phyloP scores from a whole-genome alignment of 2,888 invertebrate genomes.

The Coenonympha arcania region DNA sequence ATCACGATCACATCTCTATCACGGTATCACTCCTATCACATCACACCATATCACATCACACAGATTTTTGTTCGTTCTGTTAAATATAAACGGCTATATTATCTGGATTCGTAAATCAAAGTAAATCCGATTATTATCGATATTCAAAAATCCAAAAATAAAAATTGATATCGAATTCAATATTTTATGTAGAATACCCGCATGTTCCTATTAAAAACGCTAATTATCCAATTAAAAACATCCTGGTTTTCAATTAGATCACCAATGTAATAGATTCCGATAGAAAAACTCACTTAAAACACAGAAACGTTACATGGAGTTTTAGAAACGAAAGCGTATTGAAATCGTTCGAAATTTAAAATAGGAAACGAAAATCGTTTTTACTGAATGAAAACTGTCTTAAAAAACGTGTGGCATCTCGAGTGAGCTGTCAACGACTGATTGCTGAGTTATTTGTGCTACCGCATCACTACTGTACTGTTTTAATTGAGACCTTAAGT shows the following conservation, averaged over 20 bases:
- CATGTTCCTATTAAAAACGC: no score
- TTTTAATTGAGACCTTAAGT: constrained; percentile 9
- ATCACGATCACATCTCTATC: constrained; percentile 15
- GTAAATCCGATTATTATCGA: no score
- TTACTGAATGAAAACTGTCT: not conserved
- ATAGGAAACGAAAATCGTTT: not conserved
- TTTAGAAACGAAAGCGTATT: not conserved
- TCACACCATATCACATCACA: constrained; percentile 7
- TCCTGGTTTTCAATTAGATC: not conserved
- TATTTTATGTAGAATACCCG: not conserved
- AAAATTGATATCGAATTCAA: not conserved
- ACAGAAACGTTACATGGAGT: not conserved
- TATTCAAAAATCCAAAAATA: no score
- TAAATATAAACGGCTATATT: no score
- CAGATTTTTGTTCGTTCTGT: no score
- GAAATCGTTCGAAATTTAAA: not conserved
- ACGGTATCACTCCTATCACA: constrained; percentile 7
- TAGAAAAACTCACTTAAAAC: not conserved
- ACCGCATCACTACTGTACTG: not conserved
- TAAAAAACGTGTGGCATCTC: constrained; percentile 33
- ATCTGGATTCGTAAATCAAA: no score
- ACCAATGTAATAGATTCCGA: not conserved
- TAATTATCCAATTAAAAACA: not conserved
- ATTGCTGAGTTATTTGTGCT: constrained; percentile 30
- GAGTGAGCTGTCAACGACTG: constrained; percentile 44